Evolutionary conservation across 2,113 vertebrate genomes (phyloP).

Genomic region (Hemicordylus capensis): DNA sequence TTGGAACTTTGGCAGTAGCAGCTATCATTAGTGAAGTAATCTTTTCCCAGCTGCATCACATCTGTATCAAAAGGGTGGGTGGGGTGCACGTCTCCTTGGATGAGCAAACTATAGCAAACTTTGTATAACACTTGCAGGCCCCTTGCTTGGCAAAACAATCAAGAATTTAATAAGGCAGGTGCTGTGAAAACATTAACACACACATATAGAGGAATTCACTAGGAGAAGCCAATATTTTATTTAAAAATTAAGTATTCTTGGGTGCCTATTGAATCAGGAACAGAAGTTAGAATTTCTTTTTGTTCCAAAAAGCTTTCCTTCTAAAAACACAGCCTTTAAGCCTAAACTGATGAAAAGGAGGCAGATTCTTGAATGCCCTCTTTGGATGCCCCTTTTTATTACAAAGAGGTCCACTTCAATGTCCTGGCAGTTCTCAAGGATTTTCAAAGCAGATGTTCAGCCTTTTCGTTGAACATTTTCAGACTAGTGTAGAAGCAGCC

Average conservation of each 20-base stretch:
- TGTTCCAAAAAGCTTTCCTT: neutral
- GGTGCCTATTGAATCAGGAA: neutral
- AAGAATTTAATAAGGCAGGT: neutral
- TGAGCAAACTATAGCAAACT: neutral
- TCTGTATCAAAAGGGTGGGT: neutral
- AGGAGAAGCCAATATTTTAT: neutral
- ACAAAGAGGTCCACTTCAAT: neutral
- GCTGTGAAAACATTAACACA: neutral
- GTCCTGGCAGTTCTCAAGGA: neutral
- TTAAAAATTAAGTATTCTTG: neutral
- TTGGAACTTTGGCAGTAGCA: neutral
- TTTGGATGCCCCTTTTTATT: slow-evolving; percentile 14
- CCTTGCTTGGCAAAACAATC: neutral
- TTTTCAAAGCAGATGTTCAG: slow-evolving; percentile 33
- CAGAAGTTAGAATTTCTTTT: neutral
- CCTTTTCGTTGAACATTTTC: neutral
- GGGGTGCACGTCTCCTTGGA: neutral
- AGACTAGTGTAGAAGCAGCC: slow-evolving; percentile 37
- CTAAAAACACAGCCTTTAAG: neutral
- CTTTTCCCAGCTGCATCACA: neutral
- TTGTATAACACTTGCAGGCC: neutral
- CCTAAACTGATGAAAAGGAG: neutral
- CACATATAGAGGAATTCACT: neutral
- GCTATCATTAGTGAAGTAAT: neutral
- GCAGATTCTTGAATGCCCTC: slow-evolving; percentile 1